Percentiles rank a stretch among this genome's conserved stretches.
These are phyloP conservation scores for Phoenoteleia sp. DNA, from an alignment of 2,888 invertebrate species.

Conservation along the genomic window DNA sequence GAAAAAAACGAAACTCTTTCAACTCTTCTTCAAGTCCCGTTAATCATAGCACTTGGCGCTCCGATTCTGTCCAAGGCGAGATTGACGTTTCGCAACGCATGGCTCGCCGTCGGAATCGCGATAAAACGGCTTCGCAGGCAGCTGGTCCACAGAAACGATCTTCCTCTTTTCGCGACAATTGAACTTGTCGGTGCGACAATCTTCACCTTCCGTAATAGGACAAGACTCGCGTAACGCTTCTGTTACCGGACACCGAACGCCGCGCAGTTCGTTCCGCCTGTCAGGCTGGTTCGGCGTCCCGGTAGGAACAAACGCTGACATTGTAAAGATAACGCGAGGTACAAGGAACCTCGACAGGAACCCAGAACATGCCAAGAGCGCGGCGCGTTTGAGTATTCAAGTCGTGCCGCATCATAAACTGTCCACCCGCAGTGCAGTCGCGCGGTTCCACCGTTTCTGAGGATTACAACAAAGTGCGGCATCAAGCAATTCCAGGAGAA, in stretches of 20 bases:
- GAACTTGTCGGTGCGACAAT: conserved; percentile 62
- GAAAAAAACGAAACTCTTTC: no score
- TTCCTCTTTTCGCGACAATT: conserved; percentile 59
- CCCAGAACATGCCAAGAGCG: conserved; percentile 69
- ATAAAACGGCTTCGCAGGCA: neutral
- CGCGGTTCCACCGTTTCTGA: conserved; percentile 51
- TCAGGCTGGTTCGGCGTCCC: conserved; percentile 59
- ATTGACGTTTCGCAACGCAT: conserved; percentile 36
- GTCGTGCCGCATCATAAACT: conserved; percentile 84
- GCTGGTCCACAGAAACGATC: conserved; percentile 22
- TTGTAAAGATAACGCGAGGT: conserved; percentile 65
- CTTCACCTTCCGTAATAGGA: conserved; percentile 64
- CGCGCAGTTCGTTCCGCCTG: conserved; percentile 64
- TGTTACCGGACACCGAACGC: conserved; percentile 64
- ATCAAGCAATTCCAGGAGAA: conserved; percentile 29
- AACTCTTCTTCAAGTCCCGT: no score
- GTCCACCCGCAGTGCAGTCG: conserved; percentile 80
- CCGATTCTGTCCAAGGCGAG: no score
- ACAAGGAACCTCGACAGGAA: conserved; percentile 47
- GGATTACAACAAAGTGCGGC: conserved; percentile 32
- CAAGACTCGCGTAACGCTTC: conserved; percentile 52
- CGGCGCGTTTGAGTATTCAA: conserved; percentile 84
- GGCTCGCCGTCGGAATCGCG: conserved; percentile 14
- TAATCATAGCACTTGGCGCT: no score
- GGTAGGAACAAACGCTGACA: conserved; percentile 69